A percentile compares a stretch with the other conserved stretches of the same genome.
Conservation (phyloP, 2,888 invertebrate species). For the Drosophila pseudotalamancana region DNA sequence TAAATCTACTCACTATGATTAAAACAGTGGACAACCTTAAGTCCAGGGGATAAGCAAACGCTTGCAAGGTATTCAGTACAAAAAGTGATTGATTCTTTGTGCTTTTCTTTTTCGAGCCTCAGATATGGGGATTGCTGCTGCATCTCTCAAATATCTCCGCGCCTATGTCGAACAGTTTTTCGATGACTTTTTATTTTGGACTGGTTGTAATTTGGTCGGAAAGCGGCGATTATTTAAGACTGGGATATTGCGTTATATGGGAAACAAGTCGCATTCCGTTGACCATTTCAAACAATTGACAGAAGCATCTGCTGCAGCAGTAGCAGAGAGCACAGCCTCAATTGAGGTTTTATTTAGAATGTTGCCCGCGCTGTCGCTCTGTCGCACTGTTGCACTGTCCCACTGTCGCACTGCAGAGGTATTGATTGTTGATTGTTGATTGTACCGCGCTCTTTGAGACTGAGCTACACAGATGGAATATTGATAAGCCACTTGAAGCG, state of each 20-base stretch:
- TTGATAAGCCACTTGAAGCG: constrained; percentile 73
- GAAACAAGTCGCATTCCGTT: constrained; percentile 83
- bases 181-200: constrained; percentile 62
- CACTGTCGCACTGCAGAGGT: constrained; percentile 37
- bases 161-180: constrained; percentile 51
- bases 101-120: neutral
- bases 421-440: too few relatives aligned
- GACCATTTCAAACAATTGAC: constrained; percentile 81
- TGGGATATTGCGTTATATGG: constrained; percentile 46
- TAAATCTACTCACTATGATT: constrained; percentile 16
- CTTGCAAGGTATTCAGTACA: constrained; percentile 3
- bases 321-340: constrained; percentile 52
- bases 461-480: constrained; percentile 79
- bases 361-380: constrained; percentile 57
- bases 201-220: constrained; percentile 60
- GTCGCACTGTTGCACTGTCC: too few relatives aligned
- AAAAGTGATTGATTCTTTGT: constrained; percentile 44
- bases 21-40: constrained; percentile 8
- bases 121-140: constrained; percentile 8
- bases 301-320: constrained; percentile 46
- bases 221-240: constrained; percentile 65
- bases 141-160: constrained; percentile 26
- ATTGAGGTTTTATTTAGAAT: constrained; percentile 80
- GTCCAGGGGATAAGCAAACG: constrained; percentile 40
- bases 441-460: constrained; percentile 52